Percentiles rank a stretch among this genome's conserved stretches.
These are phyloP conservation scores for Pseudomyrmex pallidus DNA, from an alignment of 1,140 invertebrate genomes.

Conservation along the genomic window DNA sequence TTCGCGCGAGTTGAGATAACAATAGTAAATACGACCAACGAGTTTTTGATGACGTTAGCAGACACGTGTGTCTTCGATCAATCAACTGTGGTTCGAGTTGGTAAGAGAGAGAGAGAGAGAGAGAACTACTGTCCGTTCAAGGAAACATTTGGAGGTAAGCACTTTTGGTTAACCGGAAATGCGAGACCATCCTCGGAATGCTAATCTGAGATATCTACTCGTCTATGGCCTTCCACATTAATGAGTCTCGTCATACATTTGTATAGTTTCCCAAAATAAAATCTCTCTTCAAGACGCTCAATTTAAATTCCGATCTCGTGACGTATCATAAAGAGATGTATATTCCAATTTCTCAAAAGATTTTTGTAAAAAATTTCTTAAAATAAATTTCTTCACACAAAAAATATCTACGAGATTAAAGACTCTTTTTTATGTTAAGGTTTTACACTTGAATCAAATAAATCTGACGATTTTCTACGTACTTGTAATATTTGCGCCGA, in stretches of 20 bases:
- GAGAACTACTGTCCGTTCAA: constrained; percentile 9
- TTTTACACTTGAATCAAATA: too few relatives aligned
- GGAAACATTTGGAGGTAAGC: constrained; percentile 42
- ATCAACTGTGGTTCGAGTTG: not conserved
- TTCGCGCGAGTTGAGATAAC: constrained; percentile 45
- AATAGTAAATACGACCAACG: constrained; percentile 38
- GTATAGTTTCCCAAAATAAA: constrained; percentile 1
- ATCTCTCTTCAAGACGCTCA: constrained; percentile 27
- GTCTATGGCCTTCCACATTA: constrained; percentile 55
- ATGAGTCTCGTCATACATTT: constrained; percentile 43
- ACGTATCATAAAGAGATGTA: constrained; percentile 39
- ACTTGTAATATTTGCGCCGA: too few relatives aligned
- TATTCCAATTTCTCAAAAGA: not conserved
- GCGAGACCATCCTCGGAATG: constrained; percentile 59
- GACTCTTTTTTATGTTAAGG: too few relatives aligned
- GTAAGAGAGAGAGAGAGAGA: constrained; percentile 16
- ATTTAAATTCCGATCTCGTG: constrained; percentile 59
- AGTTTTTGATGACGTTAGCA: constrained; percentile 41
- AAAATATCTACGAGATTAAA: too few relatives aligned
- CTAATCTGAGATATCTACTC: constrained; percentile 45
- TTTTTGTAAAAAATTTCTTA: constrained; percentile 6
- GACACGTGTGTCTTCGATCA: constrained; percentile 25
- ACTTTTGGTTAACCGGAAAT: constrained; percentile 65
- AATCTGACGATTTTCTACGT: too few relatives aligned
- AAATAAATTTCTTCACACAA: not conserved